A percentile compares a stretch with the other conserved stretches of the same genome.
Conservation (phyloP, 2,888 invertebrate species). For the Neoaliturus tenellus region DNA sequence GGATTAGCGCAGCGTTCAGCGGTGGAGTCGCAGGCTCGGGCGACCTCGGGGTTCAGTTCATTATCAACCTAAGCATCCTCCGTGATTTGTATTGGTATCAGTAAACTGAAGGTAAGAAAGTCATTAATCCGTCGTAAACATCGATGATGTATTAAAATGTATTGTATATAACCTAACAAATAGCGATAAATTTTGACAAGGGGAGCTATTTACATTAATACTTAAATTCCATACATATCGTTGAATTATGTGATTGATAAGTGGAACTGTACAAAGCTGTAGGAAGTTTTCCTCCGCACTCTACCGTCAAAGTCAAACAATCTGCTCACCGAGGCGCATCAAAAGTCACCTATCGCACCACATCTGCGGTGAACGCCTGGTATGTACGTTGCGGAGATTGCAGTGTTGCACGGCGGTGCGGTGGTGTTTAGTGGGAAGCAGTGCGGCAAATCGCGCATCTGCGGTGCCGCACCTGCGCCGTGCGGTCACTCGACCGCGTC, state of each 20-base stretch:
- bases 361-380: background rate
- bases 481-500: conserved; percentile 14
- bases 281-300: no score
- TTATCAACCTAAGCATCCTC: background rate
- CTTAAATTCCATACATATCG: no score
- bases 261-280: no score
- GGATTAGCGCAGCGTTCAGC: background rate
- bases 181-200: no score
- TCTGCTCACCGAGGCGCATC: background rate
- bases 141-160: no score
- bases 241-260: no score
- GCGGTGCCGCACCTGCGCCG: conserved; percentile 8
- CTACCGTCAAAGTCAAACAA: no score
- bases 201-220: no score
- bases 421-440: conserved; percentile 39
- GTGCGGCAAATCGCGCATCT: conserved; percentile 45
- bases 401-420: background rate
- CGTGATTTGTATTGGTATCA: background rate
- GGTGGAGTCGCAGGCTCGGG: background rate
- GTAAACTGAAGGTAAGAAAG: no score
- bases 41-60: background rate
- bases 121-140: background rate
- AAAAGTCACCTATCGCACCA: background rate
- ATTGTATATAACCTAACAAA: no score
- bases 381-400: conserved; percentile 7